phyloP scores from a whole-genome alignment of 2,888 invertebrate genomes.

The Cosmopolites sordidus region DNA sequence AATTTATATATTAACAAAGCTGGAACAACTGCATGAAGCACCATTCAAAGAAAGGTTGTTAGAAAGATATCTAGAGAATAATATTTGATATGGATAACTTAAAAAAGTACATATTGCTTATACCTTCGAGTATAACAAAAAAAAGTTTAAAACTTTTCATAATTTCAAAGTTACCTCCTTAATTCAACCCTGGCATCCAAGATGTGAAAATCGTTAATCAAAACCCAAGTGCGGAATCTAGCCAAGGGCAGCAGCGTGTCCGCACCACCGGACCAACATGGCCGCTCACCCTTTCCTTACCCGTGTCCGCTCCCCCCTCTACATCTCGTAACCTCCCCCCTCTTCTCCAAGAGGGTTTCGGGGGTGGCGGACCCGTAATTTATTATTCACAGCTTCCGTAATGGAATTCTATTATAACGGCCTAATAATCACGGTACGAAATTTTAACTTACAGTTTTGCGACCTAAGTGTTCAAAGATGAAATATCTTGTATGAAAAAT shows the following conservation, averaged over 20 bases:
- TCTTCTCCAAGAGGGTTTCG: constrained; percentile 4
- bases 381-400: constrained; percentile 47
- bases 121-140: too few relatives aligned
- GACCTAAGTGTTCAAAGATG: neutral
- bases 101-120: too few relatives aligned
- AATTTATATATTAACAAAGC: too few relatives aligned
- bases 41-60: too few relatives aligned
- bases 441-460: constrained; percentile 16
- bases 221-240: constrained; percentile 27
- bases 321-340: neutral
- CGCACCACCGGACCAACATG: constrained; percentile 53
- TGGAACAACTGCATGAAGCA: too few relatives aligned
- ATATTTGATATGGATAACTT: too few relatives aligned
- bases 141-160: too few relatives aligned
- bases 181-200: constrained; percentile 6
- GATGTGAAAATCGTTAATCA: constrained; percentile 21
- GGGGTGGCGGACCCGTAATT: constrained; percentile 39
- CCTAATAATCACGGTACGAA: constrained; percentile 37
- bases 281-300: constrained; percentile 50
- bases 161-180: neutral
- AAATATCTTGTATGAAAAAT: too few relatives aligned
- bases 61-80: too few relatives aligned
- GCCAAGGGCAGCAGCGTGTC: constrained; percentile 42
- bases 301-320: constrained; percentile 23
- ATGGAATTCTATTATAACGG: constrained; percentile 44